phyloP scores from a whole-genome alignment of 2,113 vertebrate genomes.

The Blennius ocellaris region DNA sequence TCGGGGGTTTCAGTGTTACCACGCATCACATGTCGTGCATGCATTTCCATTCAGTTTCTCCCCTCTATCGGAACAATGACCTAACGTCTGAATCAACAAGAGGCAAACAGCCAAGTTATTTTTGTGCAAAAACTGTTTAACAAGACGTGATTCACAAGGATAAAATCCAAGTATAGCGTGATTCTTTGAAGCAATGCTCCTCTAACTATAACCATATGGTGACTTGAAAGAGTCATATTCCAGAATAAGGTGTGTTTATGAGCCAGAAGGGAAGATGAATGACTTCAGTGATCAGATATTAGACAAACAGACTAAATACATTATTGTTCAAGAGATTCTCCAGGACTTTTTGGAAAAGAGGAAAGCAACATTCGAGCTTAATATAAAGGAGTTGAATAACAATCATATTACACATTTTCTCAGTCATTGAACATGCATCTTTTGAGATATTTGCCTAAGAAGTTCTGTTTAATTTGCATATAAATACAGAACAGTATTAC shows the following conservation, averaged over 20 bases:
- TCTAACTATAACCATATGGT: conserved; percentile 52
- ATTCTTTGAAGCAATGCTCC: conserved; percentile 28
- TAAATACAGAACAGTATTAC: too few species aligned
- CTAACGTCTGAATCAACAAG: conserved; percentile 36
- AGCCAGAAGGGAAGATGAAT: too few species aligned
- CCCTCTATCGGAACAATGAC: conserved; percentile 20
- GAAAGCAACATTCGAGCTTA: too few species aligned
- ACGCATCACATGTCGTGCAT: conserved; percentile 21
- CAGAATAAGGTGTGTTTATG: too few species aligned
- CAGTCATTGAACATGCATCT: too few species aligned
- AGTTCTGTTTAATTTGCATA: too few species aligned
- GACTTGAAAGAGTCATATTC: conserved; percentile 16
- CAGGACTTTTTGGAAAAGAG: too few species aligned
- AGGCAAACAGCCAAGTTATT: conserved; percentile 49
- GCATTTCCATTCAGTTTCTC: conserved; percentile 41
- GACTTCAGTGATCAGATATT: neutral
- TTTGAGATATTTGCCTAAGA: too few species aligned
- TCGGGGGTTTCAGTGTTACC: conserved; percentile 4
- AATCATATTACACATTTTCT: too few species aligned
- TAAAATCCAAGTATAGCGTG: conserved; percentile 39
- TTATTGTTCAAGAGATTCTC: too few species aligned
- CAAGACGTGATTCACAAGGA: conserved; percentile 58
- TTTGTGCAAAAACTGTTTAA: conserved; percentile 48
- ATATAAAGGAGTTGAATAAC: too few species aligned
- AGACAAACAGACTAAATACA: too few species aligned